Base-by-base conservation (phyloP, 2,888 invertebrate genomes). In the Litoditis marina region DNA sequence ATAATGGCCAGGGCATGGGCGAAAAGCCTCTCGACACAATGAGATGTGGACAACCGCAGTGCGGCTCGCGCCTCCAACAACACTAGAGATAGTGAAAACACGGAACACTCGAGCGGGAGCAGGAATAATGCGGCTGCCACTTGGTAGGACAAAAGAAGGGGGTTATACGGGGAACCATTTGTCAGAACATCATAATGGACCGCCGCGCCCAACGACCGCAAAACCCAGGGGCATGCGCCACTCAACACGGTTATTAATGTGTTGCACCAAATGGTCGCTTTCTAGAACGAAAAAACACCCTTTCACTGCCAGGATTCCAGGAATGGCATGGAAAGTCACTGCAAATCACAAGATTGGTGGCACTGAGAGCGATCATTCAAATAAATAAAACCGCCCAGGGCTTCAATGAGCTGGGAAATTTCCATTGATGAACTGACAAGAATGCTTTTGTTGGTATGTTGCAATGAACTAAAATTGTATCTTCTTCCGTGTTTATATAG, bases 131-230 rank as follows among this genome's bases (percentile, higher is more conserved):
- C 59, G 44, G 59, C 50, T 30, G 60, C 52, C 52, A 31, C 54
- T 51, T 52, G 36, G 39, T 44, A 54, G 49, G 49, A 57, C 46
- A 57, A 46, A 47, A 52, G 30, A 51, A 44, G 22, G 13, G 36
- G 31, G 52, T 36, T 52, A 65, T 70, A 67, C 65, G 67, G 67
- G 65, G 56, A 64, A 60, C 65, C 67, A 65, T 70, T 70, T 65
- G 70, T 67, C 70, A 67, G 54, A 62, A 60, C 59, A 66, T 70
- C 63, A 67, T 67, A 67, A 70, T 65, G 65, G 66, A 69, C 57
- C 60, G 54, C 63, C 59, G 60, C 63, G 53, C 63, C 50, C 50
- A 63, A 63, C 66, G 58, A 44, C 53, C 36, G 44, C 44, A 60
- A 31, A 16, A 52, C 60, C 51, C 53, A 53, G 28, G 22, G 28